Evolutionary conservation across 2,888 invertebrate genomes (phyloP).

Genomic region (Philereme vetulata): DNA sequence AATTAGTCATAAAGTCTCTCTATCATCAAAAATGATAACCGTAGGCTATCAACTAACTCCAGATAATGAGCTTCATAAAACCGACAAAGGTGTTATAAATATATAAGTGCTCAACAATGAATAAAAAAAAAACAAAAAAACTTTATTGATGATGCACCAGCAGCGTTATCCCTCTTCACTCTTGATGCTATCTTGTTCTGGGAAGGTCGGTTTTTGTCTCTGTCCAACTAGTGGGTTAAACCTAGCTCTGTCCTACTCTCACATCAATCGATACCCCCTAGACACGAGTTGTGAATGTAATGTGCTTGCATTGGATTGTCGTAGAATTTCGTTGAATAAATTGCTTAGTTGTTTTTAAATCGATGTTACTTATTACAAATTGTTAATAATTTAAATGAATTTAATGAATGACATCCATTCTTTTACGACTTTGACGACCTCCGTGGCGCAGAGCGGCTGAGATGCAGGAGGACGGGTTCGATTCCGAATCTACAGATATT

Average conservation of each 20-base stretch:
- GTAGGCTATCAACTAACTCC: constrained; percentile 57
- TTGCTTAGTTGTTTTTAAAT: neutral
- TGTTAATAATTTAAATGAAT: no score
- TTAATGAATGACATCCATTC: no score
- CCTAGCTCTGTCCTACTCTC: constrained; percentile 51
- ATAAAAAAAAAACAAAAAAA: constrained; percentile 47
- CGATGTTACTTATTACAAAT: neutral
- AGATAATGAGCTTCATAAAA: constrained; percentile 69
- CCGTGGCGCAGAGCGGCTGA: no score
- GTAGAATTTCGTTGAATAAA: constrained; percentile 13
- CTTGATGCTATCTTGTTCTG: constrained; percentile 80
- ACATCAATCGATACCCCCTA: constrained; percentile 72
- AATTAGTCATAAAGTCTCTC: constrained; percentile 24
- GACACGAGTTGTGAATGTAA: constrained; percentile 66
- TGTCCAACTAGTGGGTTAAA: constrained; percentile 34
- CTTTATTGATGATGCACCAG: constrained; percentile 72
- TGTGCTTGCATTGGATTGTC: constrained; percentile 40
- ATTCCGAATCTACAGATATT: no score
- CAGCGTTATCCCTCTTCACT: constrained; percentile 69
- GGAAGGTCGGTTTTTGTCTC: constrained; percentile 62
- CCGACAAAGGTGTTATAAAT: constrained; percentile 82
- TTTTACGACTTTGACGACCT: no score
- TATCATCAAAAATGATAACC: constrained; percentile 43
- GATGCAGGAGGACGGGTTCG: no score
- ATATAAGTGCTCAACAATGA: constrained; percentile 70